A percentile compares a stretch with the other conserved stretches of the same genome.
phyloP scores from a whole-genome alignment of 1,140 invertebrate genomes.

The Achroia grisella region DNA sequence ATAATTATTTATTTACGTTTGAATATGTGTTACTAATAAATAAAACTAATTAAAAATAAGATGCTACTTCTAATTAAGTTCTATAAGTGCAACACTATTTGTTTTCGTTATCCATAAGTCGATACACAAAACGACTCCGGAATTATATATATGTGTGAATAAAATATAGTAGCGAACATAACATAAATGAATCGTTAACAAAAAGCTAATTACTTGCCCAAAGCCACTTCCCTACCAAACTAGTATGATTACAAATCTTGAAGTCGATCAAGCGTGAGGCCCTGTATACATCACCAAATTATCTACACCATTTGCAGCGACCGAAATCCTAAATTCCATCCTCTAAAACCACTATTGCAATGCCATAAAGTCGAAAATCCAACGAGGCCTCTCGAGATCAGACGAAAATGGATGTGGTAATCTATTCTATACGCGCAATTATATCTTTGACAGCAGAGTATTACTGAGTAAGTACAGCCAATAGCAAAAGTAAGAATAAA shows the following conservation, averaged over 20 bases:
- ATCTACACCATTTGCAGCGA: slow-evolving; percentile 5
- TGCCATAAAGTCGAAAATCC: slow-evolving; percentile 24
- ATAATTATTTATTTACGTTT: too few relatives aligned
- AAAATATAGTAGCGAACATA: neutral
- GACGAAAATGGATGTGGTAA: slow-evolving; percentile 34
- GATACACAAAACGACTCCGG: neutral
- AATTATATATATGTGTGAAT: neutral
- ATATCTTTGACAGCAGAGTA: slow-evolving; percentile 66
- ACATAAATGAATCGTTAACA: slow-evolving; percentile 10
- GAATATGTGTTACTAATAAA: too few relatives aligned
- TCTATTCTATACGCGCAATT: slow-evolving; percentile 66
- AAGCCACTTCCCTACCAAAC: slow-evolving; percentile 46
- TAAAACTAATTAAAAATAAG: too few relatives aligned
- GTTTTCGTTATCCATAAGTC: too few relatives aligned
- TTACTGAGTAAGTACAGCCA: slow-evolving; percentile 42
- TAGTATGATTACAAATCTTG: slow-evolving; percentile 54
- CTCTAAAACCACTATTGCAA: slow-evolving; percentile 11
- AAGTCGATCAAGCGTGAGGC: slow-evolving; percentile 57
- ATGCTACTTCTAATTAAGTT: neutral
- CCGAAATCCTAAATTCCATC: neutral
- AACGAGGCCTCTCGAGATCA: neutral
- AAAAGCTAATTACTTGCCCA: slow-evolving; percentile 39
- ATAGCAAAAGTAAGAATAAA: slow-evolving; percentile 19
- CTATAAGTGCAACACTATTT: too few relatives aligned
- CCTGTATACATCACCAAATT: slow-evolving; percentile 41